Evolutionary conservation across 2,888 invertebrate genomes (phyloP), one percentile per base, ranked within the genome.

Genomic region (Orthonychiurus folsomi): DNA sequence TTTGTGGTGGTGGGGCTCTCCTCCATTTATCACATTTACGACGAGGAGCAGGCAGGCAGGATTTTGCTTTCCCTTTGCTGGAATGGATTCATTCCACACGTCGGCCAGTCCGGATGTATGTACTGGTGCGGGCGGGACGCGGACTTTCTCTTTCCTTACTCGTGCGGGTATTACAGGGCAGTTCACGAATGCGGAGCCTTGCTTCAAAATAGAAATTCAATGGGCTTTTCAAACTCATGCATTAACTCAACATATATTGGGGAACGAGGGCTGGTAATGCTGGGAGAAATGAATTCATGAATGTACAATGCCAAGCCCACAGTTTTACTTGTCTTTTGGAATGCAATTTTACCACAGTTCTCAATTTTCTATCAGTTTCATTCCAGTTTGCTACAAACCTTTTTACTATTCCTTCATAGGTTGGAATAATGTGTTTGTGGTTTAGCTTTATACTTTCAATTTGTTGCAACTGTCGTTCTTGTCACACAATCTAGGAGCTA

Each of bases 221-320:
- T 37, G 37, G 9, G 37, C 9, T 37, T 37, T 37, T 37, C n/a
- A 15, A 37, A 15, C 37, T 37, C 37, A 37, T 37, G 37, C 37
- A 37, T 37, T 37, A 37, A 37, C 37, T 37, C 37, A 37, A 37
- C 37, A 37, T 37, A 37, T 37, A 37, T 37, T 37, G 37, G n/a
- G n/a, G n/a, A 37, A 37, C 37, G 37, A 37, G 15, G 5, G 37
- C n/a, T n/a, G n/a, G n/a, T n/a, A n/a, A n/a, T n/a, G n/a, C 9
- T 37, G 15, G 37, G 37, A 37, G 37, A 37, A 15, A 37, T 37
- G 37, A 37, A 37, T 37, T 37, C 37, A 37, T 37, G 37, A 37
- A 37, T 37, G 37, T 37, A 37, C 37, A 37, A 37, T 37, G 37
- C 37, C n/a, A n/a, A n/a, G n/a, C n/a, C n/a, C n/a, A n/a, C n/a